Conservation (phyloP, 2,888 invertebrate genomes). For the Drosophila ezoana region DNA sequence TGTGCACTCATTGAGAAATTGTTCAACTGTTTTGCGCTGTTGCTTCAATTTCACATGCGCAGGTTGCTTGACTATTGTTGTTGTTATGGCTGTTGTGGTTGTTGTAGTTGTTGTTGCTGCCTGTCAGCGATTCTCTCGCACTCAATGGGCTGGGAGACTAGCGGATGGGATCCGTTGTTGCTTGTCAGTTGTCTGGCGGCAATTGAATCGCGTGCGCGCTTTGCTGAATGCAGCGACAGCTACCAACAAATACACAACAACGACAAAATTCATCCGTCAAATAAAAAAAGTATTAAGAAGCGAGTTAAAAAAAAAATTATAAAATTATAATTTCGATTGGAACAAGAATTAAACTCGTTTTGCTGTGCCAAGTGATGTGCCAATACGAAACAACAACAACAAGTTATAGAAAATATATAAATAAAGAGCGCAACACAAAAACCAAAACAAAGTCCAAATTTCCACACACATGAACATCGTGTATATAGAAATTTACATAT, state of each 20-base stretch:
- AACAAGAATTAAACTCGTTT: constrained; percentile 27
- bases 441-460: constrained; percentile 30
- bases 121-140: constrained; percentile 17
- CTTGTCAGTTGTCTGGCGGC: constrained; percentile 68
- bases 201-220: constrained; percentile 75
- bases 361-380: too few species aligned
- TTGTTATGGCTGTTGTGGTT: constrained; percentile 17
- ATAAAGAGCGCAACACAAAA: constrained; percentile 48
- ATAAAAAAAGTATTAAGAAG: constrained; percentile 28
- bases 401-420: constrained; percentile 46
- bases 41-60: constrained; percentile 65
- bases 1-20: constrained; percentile 21
- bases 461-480: constrained; percentile 1
- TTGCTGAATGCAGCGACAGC: constrained; percentile 57
- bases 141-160: constrained; percentile 26
- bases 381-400: constrained; percentile 22
- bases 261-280: constrained; percentile 22
- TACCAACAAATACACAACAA: constrained; percentile 26
- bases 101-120: constrained; percentile 23
- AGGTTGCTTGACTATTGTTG: constrained; percentile 44
- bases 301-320: constrained; percentile 5
- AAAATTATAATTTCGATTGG: neutral
- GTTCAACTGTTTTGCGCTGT: constrained; percentile 13
- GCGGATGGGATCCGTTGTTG: constrained; percentile 40
- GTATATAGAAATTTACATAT: constrained; percentile 21